phyloP scores from a whole-genome alignment of 2,888 invertebrate species.

The Nomada goodeniana region DNA sequence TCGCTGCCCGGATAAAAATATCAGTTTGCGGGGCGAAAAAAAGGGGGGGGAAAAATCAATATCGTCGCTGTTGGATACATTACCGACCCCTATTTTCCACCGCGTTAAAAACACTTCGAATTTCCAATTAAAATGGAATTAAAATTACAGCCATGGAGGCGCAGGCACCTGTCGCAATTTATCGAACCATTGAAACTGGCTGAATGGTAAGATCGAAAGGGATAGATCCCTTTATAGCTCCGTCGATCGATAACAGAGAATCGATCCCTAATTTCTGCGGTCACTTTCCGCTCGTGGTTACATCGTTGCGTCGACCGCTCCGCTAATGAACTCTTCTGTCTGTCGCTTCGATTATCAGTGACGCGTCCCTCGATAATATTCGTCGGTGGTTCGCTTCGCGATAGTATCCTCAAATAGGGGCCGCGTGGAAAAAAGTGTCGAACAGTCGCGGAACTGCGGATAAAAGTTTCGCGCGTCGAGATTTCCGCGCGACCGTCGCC shows the following conservation, averaged over 20 bases:
- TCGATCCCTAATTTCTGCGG: slow-evolving; percentile 60
- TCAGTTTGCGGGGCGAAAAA: neutral
- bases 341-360: slow-evolving; percentile 61
- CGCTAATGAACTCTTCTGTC: slow-evolving; percentile 63
- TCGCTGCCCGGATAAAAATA: neutral
- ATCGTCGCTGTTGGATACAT: neutral
- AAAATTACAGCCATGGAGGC: neutral
- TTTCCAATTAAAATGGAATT: neutral
- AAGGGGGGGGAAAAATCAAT: neutral
- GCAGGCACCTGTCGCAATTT: neutral
- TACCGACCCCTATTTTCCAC: neutral
- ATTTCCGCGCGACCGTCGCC: slow-evolving; percentile 16
- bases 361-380: slow-evolving; percentile 60
- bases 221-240: slow-evolving; percentile 6
- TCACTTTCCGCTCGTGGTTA: slow-evolving; percentile 49
- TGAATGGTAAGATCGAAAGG: neutral
- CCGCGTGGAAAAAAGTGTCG: slow-evolving; percentile 34
- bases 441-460: neutral
- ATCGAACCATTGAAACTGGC: neutral
- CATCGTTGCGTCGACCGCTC: slow-evolving; percentile 51
- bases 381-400: slow-evolving; percentile 60
- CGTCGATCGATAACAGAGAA: slow-evolving; percentile 52
- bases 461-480: slow-evolving; percentile 10
- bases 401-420: slow-evolving; percentile 71
- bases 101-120: neutral